Evolutionary conservation across 2,888 invertebrate species (phyloP).

Genomic region (Drosophila rellima): DNA sequence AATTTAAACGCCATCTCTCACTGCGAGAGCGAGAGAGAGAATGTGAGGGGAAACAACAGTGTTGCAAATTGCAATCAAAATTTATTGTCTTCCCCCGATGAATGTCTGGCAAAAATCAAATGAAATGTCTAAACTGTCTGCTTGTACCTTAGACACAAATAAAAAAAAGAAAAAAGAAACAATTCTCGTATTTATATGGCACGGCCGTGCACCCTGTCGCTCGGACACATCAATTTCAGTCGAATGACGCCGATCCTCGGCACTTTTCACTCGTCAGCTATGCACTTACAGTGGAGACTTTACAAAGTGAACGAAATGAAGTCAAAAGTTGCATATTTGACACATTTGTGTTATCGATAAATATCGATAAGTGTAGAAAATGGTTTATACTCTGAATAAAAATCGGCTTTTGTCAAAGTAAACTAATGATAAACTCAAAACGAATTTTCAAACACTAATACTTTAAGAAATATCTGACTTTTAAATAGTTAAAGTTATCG

Average conservation of each 20-base stretch:
- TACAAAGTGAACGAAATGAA: background rate
- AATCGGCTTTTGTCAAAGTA: background rate
- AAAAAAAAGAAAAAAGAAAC: slow-evolving; percentile 5
- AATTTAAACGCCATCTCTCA: slow-evolving; percentile 38
- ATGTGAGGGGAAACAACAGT: slow-evolving; percentile 34
- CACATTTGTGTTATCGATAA: slow-evolving; percentile 1
- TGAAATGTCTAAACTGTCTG: slow-evolving; percentile 61
- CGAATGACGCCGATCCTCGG: slow-evolving; percentile 15
- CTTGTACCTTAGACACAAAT: slow-evolving; percentile 29
- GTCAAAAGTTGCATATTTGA: background rate
- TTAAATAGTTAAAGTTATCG: background rate
- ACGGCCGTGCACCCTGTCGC: slow-evolving; percentile 55
- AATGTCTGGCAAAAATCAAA: slow-evolving; percentile 68
- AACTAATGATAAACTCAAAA: background rate
- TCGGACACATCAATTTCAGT: slow-evolving; percentile 60
- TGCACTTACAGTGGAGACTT: background rate
- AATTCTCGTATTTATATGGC: slow-evolving; percentile 58
- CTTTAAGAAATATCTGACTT: too few species aligned
- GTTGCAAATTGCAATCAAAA: slow-evolving; percentile 71
- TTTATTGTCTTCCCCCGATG: slow-evolving; percentile 68
- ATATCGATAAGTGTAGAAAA: background rate
- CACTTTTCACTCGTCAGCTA: background rate
- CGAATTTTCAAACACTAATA: background rate
- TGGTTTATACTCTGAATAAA: background rate
- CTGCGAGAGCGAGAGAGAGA: background rate